phyloP scores from a whole-genome alignment of 2,113 vertebrate genomes.

The Sturnira hondurensis region DNA sequence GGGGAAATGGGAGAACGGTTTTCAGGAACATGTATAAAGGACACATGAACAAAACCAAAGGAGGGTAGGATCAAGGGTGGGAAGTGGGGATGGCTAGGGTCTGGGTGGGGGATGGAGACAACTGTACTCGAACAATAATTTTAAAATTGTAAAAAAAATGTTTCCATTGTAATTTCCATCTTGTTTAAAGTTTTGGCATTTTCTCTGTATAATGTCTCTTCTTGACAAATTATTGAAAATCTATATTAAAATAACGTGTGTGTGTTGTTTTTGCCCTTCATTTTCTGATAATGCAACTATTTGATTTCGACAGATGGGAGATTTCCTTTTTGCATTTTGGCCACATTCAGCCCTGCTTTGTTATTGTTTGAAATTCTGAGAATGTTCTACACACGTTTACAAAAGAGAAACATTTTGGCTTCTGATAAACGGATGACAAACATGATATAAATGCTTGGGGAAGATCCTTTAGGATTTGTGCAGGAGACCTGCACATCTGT shows the following conservation, averaged over 20 bases:
- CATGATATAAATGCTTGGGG: slow-evolving; percentile 81
- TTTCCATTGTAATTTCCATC: neutral
- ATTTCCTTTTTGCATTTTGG: slow-evolving; percentile 71
- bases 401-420: slow-evolving; percentile 81
- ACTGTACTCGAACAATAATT: too few relatives aligned
- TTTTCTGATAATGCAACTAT: slow-evolving; percentile 68
- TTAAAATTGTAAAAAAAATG: neutral
- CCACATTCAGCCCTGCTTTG: slow-evolving; percentile 70
- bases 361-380: slow-evolving; percentile 88
- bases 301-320: slow-evolving; percentile 79
- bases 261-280: slow-evolving; percentile 28
- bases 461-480: slow-evolving; percentile 75
- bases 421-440: slow-evolving; percentile 88
- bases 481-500: slow-evolving; percentile 83
- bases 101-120: too few relatives aligned
- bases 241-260: neutral
- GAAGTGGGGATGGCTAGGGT: too few relatives aligned
- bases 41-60: too few relatives aligned
- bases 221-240: neutral
- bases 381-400: slow-evolving; percentile 86
- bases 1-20: too few relatives aligned
- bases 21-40: too few relatives aligned
- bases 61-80: too few relatives aligned
- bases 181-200: neutral
- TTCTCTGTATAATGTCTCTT: neutral